Conservation (phyloP, 2,113 vertebrate genomes). For the Mustela lutreola region DNA sequence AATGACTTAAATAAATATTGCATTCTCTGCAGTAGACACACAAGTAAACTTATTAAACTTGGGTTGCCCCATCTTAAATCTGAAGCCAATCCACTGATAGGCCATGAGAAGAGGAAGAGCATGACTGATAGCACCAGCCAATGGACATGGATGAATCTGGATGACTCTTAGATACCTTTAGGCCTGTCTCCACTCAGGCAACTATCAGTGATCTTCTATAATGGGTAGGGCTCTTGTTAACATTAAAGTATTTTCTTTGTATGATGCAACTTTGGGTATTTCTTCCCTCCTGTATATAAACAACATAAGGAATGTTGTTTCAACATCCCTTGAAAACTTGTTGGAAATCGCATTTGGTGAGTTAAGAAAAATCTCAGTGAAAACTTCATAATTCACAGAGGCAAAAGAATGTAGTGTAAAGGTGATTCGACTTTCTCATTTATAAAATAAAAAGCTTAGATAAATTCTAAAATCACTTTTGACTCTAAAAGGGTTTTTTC, state of each 20-base stretch:
- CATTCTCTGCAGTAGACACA: background rate
- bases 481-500: slow-evolving; percentile 42
- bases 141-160: background rate
- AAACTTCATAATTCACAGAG: background rate
- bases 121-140: background rate
- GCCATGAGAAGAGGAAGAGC: background rate
- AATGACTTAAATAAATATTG: background rate
- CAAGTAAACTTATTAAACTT: background rate
- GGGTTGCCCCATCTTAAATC: background rate
- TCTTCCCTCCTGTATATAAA: slow-evolving; percentile 3
- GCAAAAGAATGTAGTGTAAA: background rate
- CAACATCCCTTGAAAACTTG: background rate
- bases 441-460: slow-evolving; percentile 45
- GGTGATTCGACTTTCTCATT: background rate
- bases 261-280: background rate
- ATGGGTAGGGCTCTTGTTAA: background rate
- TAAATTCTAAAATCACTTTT: background rate
- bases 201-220: background rate
- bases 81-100: background rate
- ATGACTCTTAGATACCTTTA: background rate
- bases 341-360: background rate
- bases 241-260: background rate
- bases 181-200: background rate
- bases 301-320: background rate
- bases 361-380: slow-evolving; percentile 26